phyloP scores from a whole-genome alignment of 2,797 vertebrate species.

The Brotula barbata region DNA sequence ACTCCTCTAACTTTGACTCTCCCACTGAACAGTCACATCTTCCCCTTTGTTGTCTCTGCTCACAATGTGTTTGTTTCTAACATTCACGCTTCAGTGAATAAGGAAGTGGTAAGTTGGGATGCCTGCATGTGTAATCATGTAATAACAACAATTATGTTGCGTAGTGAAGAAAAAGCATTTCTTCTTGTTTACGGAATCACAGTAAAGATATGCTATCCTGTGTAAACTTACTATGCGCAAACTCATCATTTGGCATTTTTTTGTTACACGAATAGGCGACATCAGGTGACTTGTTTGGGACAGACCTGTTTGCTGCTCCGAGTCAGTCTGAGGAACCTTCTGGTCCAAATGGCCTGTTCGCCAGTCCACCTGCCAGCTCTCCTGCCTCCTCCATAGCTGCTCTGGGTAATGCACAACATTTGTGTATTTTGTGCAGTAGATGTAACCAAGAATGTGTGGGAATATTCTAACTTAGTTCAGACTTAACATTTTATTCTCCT shows the following conservation, averaged over 20 bases:
- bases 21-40: conserved; percentile 34
- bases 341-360: conserved; percentile 81
- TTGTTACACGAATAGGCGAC: conserved; percentile 70
- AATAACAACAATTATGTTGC: too few relatives aligned
- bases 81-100: conserved; percentile 82
- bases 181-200: not conserved
- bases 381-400: conserved; percentile 62
- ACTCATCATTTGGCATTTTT: not conserved
- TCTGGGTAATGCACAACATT: conserved; percentile 78
- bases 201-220: not conserved
- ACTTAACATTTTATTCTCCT: not conserved
- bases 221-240: not conserved
- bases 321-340: conserved; percentile 59
- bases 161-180: conserved; percentile 9
- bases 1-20: conserved; percentile 46
- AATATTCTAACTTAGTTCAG: not conserved
- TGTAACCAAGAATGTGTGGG: not conserved
- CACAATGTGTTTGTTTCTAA: conserved; percentile 58
- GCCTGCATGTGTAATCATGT: conserved; percentile 24
- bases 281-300: conserved; percentile 81
- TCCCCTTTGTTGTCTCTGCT: conserved; percentile 47
- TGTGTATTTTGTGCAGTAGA: not conserved
- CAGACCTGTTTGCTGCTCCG: conserved; percentile 80
- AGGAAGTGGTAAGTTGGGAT: conserved; percentile 69
- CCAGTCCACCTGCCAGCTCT: conserved; percentile 53